Evolutionary conservation across 2,888 invertebrate genomes (phyloP), one percentile per base, ranked within the genome.

Genomic region (Amphimallon solstitiale): DNA sequence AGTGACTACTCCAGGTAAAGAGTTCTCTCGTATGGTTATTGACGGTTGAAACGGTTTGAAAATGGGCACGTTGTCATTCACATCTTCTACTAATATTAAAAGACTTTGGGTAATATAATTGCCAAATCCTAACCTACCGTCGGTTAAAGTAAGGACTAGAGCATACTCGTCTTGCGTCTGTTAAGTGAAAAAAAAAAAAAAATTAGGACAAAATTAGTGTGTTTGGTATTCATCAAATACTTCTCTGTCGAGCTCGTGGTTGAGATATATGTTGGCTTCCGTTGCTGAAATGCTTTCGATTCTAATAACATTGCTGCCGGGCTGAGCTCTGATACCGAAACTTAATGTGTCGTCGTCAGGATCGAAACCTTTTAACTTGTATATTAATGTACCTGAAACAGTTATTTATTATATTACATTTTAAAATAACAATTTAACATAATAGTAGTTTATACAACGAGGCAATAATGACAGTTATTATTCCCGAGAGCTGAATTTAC

Each of bases 61-160:
- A 71, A 93, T 87, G 29, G 96, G 96, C 76, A 90, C 91, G 84
- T 95, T 95, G 84, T 95, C 95, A 79, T 95, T 95, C 48, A 94
- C 91, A 80, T 96, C 96, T 84, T 95, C 95, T 48, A 96, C 94
- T 74, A 95, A 85, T 59, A 95, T 84, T 71, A 95, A 85, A 74
- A 96, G 88, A 79, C 95, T 94, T 84, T 95, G 95, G 0, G 94
- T 95, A 73, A 95, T 92, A 82, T 89, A 94, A 81, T 93, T 94
- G 65, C 93, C 93, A 71, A 93, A 92, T 19, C 93, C 94, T 71
- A 95, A 87, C 77, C 91, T 89, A 70, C 93, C 93, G 82, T 96
- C 96, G 4, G 94, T 94, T 75, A 96, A 83, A 1, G 95, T 96
- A 76, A 96, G 85, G 72, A 96, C 92, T 77, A 96, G 86, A 67